Evolutionary conservation across 2,888 invertebrate genomes (phyloP).

Genomic region (Campaea margaritaria): DNA sequence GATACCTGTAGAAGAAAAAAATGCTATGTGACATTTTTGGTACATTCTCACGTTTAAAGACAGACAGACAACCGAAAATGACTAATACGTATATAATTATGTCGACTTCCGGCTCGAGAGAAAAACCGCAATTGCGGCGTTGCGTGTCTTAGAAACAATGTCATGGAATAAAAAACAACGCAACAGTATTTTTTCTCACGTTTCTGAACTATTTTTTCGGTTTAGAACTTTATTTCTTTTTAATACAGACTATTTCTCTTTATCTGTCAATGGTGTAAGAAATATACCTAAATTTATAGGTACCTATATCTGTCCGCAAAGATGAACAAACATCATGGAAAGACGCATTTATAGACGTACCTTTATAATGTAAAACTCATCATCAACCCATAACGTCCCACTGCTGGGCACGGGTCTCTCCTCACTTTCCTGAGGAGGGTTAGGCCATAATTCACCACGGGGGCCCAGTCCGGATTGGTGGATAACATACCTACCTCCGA

Average conservation of each 20-base stretch:
- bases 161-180: conserved; percentile 55
- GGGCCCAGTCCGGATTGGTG: no score
- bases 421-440: no score
- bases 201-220: conserved; percentile 30
- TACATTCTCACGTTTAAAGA: conserved; percentile 50
- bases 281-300: not conserved
- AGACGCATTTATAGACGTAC: no score
- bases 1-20: conserved; percentile 6
- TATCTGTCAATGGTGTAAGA: not conserved
- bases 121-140: conserved; percentile 75
- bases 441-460: no score
- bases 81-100: conserved; percentile 82
- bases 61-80: conserved; percentile 60
- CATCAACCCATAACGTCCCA: no score
- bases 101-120: conserved; percentile 68
- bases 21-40: conserved; percentile 24
- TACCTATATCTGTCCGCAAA: conserved; percentile 6
- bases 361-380: no score
- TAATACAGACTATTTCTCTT: conserved; percentile 7
- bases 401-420: no score
- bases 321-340: not conserved
- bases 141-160: conserved; percentile 77
- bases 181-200: conserved; percentile 43
- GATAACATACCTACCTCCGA: no score
- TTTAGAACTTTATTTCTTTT: conserved; percentile 39